Base-by-base conservation (phyloP, 2,797 vertebrate species). In the Lindbergichthys nudifrons region DNA sequence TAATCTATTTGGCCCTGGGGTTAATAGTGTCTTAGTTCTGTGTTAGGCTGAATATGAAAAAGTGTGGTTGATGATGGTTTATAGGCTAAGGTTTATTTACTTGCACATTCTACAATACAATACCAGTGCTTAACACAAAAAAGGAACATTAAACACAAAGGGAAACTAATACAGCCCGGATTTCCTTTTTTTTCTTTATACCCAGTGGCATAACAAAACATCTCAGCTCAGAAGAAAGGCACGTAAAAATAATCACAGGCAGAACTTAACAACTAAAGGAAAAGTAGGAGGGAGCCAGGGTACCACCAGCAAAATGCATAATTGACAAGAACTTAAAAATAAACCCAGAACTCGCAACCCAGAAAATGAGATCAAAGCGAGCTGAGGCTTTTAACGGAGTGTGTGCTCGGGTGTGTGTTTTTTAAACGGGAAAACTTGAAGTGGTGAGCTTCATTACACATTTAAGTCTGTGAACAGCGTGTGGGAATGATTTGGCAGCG, bases 301-400 rank as follows among this genome's bases (percentile, higher is more conserved):
- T 67, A 66, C 81, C 56, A 77, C 81, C 86, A 87, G 85, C 80
- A 87, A 87, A 85, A 85, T 82, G 77, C 82, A 90, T 87, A 91
- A 89, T 86, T 88, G 82, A 88, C 75, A 83, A 86, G 80, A 83
- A 86, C 85, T 73, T 84, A 83, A 92, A 92, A 92, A 36, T 36
- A 36, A 36, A 9, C 32, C 32, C 87, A 88, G 88, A 79, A 36
- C 32, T 9, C 41, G 30, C 73, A 88, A 85, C 83, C 81, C 67
- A 90, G 81, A 90, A 86, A 84, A 73, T 81, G 60, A 86, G 79
- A 88, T 87, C 86, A 90, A 88, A 90, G 82, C 72, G 70, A 71
- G 54, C 18, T 15, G 57, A 68, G 70, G 60, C 63, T 68, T 15
- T 51, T 68, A 45, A 65, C 73, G 66, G 39, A 26, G 57, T 2